A percentile compares a stretch with the other conserved stretches of the same genome.
Conservation (phyloP, 2,888 invertebrate genomes). For the Pristionchus entomophagus region DNA sequence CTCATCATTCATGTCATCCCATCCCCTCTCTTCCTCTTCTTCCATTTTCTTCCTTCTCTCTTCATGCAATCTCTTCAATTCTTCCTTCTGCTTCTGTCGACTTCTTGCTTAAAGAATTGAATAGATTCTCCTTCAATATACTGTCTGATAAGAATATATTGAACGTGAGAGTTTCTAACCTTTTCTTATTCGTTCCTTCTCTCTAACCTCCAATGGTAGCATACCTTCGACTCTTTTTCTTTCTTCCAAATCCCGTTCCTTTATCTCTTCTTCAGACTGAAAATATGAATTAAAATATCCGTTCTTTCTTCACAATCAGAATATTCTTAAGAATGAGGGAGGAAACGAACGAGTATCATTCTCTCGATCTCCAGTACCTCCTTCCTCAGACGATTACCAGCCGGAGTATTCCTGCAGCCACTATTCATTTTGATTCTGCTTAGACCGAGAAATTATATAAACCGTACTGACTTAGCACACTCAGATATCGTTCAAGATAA, state of each 20-base stretch:
- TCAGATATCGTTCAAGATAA: background rate
- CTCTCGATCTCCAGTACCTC: background rate
- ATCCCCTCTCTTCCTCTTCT: background rate
- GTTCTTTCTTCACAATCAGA: background rate
- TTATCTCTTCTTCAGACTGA: background rate
- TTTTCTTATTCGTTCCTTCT: conserved; percentile 6
- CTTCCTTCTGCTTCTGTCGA: background rate
- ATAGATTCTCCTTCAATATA: no score
- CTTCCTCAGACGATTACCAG: background rate
- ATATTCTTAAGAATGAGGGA: background rate
- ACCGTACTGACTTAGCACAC: background rate
- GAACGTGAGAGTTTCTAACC: background rate
- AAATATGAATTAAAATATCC: background rate
- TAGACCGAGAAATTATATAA: background rate
- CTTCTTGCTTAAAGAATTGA: background rate
- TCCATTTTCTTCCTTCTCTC: background rate
- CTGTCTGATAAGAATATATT: no score
- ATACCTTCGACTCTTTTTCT: background rate
- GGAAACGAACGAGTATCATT: background rate
- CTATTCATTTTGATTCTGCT: no score
- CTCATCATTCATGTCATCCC: background rate
- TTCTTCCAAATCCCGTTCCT: background rate
- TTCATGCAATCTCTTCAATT: background rate
- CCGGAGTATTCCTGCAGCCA: background rate
- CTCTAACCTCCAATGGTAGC: background rate